These are phyloP conservation scores for Leptopilina boulardi DNA, from an alignment of 1,140 invertebrate species.

Conservation along the genomic window DNA sequence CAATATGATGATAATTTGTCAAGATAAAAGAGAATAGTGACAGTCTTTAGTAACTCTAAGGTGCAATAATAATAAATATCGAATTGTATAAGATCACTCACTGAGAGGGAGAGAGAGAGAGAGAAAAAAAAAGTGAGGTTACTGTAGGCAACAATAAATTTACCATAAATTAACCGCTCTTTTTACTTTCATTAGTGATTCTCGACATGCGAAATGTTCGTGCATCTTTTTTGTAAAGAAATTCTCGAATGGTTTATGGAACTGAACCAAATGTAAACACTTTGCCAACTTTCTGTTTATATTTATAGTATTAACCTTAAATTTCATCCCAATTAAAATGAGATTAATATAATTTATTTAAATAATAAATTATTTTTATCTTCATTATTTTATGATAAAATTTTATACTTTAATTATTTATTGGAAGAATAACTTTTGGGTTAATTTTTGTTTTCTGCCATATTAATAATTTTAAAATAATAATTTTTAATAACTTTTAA, in stretches of 20 bases:
- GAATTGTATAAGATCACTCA: slow-evolving; percentile 9
- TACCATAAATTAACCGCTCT: slow-evolving; percentile 22
- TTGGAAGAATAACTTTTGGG: no score
- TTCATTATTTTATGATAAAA: no score
- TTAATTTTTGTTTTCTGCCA: no score
- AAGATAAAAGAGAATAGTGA: slow-evolving; percentile 23
- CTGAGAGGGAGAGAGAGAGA: not conserved
- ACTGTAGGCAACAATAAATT: slow-evolving; percentile 11
- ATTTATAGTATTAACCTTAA: not conserved
- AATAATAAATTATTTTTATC: not conserved
- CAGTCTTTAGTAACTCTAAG: not conserved
- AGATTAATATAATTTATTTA: not conserved
- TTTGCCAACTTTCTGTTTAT: slow-evolving; percentile 11
- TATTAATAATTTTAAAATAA: no score
- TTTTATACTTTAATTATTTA: no score
- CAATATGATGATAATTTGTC: not conserved
- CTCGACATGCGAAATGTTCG: slow-evolving; percentile 23
- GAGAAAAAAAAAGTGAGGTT: not conserved
- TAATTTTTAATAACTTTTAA: no score
- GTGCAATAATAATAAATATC: slow-evolving; percentile 9
- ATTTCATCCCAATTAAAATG: not conserved
- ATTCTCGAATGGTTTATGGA: slow-evolving; percentile 6
- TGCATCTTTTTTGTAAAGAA: slow-evolving; percentile 20
- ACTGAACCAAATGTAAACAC: slow-evolving; percentile 14
- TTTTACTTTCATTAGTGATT: slow-evolving; percentile 25